These are phyloP conservation scores for Grallaria varia DNA, from an alignment of 2,113 vertebrate species.

Conservation along the genomic window DNA sequence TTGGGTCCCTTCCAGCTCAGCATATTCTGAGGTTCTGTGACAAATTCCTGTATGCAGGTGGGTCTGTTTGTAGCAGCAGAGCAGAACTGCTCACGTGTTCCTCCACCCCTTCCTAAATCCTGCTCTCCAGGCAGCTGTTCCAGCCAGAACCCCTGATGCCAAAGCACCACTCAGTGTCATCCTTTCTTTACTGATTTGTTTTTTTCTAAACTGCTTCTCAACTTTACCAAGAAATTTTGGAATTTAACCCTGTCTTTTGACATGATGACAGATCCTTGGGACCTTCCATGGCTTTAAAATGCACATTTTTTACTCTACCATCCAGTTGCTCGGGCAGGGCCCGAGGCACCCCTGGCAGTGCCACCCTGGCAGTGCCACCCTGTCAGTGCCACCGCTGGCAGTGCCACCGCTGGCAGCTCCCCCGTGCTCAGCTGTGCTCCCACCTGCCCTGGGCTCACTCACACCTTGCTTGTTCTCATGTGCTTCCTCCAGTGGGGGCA, in stretches of 20 bases:
- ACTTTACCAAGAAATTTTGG: background rate
- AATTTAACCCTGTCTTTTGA: background rate
- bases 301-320: background rate
- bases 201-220: background rate
- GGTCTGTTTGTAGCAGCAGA: background rate
- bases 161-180: background rate
- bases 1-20: background rate
- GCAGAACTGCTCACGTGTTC: background rate
- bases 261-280: background rate
- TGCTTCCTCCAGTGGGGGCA: background rate
- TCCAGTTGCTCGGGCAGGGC: fast-evolving
- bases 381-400: background rate
- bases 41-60: background rate
- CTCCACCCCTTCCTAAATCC: background rate
- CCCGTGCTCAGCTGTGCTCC: background rate
- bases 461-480: background rate
- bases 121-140: background rate
- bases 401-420: background rate
- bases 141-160: background rate
- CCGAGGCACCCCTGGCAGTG: background rate
- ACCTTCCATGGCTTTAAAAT: background rate
- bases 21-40: background rate
- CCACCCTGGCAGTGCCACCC: too few relatives aligned
- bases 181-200: background rate
- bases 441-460: background rate